Evolutionary conservation across 2,888 invertebrate genomes (phyloP), one percentile per base, ranked within the genome.

Genomic region (Machimus atricapillus): DNA sequence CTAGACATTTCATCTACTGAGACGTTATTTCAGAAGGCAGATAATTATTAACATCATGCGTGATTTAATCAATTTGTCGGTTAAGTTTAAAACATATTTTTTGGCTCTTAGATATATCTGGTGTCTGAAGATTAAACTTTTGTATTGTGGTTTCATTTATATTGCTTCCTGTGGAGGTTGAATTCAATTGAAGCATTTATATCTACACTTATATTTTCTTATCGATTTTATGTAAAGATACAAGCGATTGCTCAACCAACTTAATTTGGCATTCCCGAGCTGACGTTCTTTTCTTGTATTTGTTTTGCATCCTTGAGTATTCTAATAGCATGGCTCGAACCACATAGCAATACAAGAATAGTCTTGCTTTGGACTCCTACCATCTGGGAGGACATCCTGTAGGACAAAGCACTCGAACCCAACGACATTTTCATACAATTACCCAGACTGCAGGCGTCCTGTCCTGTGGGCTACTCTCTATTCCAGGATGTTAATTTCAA

Each of bases 401-500:
- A 73, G 56, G n/a, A 43, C 46, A 85, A 73, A 73, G 74, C 43
- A 73, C 85, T 73, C 16, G 23, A 31, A 37, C 19, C 74, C 27
- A 74, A 73, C 74, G 85, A 85, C 73, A 74, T 73, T 74, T 85
- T 73, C 74, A 83, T 83, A 73, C 83, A 73, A 83, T 73, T 73
- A 83, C 40, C 83, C 40, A 76, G 76, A 76, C 40, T 23, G 40
- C 37, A 40, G 76, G 40, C 76, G 14, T 37, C 31, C 76, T 52
- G 16, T 27, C 27, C 76, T 52, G 27, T n/a, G 34, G 27, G 74
- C 74, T 74, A 66, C 85, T 85, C 46, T 83, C 85, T 46, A 85
- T 85, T 46, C 85, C 85, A 74, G 85, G 74, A 85, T 74, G 85
- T 85, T 85, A 85, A 85, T 85, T 85, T 85, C 85, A 85, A 74